A percentile compares a stretch with the other conserved stretches of the same genome.
Conservation (phyloP, 2,888 invertebrate genomes). For the Drosophila affinis region DNA sequence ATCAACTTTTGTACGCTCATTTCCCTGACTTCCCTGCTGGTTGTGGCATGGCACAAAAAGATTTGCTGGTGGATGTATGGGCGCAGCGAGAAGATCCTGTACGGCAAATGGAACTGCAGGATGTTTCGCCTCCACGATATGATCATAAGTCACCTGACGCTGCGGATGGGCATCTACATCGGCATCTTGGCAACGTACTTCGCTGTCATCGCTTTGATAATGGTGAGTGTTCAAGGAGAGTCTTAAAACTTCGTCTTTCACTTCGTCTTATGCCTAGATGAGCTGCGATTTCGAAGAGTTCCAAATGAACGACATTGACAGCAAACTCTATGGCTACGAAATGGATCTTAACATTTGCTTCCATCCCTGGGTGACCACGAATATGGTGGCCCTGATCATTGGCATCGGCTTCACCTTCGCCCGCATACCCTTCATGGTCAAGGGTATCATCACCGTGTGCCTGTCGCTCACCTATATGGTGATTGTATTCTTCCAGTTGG, state of each 20-base stretch:
- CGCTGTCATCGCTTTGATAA: constrained; percentile 75
- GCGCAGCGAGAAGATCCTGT: constrained; percentile 84
- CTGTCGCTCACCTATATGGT: constrained; percentile 88
- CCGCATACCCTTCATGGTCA: constrained; percentile 91
- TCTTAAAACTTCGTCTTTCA: background rate
- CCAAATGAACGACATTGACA: constrained; percentile 32
- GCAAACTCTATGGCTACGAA: constrained; percentile 48
- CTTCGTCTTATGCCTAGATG: constrained; percentile 78
- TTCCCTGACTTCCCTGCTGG: constrained; percentile 86
- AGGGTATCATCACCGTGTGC: constrained; percentile 86
- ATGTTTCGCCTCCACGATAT: constrained; percentile 79
- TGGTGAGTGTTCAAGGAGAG: constrained; percentile 37
- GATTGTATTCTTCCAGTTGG: constrained; percentile 87
- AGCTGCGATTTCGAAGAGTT: background rate
- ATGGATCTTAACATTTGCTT: constrained; percentile 58
- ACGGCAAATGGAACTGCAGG: background rate
- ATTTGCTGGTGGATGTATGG: constrained; percentile 87
- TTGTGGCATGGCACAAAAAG: constrained; percentile 90
- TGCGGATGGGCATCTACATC: constrained; percentile 88
- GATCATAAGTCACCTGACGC: background rate
- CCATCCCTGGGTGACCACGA: constrained; percentile 58
- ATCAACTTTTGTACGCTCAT: constrained; percentile 77
- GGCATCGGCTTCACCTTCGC: constrained; percentile 91
- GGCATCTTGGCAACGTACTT: constrained; percentile 87
- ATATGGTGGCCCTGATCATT: constrained; percentile 84